Evolutionary conservation across 2,797 vertebrate species (phyloP), one percentile per base, ranked within the genome.

Genomic region (Poecilia gillii): DNA sequence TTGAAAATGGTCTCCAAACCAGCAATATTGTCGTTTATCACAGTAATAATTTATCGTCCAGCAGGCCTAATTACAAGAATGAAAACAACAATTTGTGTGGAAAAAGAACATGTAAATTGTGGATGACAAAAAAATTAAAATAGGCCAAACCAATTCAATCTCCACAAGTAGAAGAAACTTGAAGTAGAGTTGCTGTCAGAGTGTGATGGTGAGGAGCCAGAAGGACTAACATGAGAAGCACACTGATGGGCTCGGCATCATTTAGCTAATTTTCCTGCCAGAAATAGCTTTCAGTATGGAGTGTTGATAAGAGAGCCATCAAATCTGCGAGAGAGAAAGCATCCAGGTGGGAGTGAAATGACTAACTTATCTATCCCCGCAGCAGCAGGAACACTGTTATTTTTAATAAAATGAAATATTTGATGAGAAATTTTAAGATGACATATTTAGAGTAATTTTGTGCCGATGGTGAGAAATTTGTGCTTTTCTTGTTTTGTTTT

Each of bases 231-330:
- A 89, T 87, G 89, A 92, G 86, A 84, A 49, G 72, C 70, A 75
- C 82, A 62, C 88, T 93, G 93, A 95, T 91, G 88, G 89, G 87
- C 90, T 81, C 85, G 79, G 88, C 43, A 14, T 89, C 90, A 92
- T 93, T 92, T 88, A 82, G 89, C 89, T 93, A 88, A 95, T 95
- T 92, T 93, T 85, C 85, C 87, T 86, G 76, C 82, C 85, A 85
- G 87, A 92, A 93, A 92, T 79, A 90, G 89, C 87, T 84, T 91
- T 94, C 89, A 94, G 92, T 91, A 86, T 79, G 49, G 82, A 91
- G 88, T 62, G 89, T 86, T 87, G 86, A 90, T 84, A 85, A 83
- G 90, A 90, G 88, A 80, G 53, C 78, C 84, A 88, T 92, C 85
- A 88, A 57, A 89, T 91, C 84, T 80, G 88, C 68, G 75, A 41